Evolutionary conservation across 1,140 invertebrate genomes (phyloP).

Genomic region (Diploscapter pachys): DNA sequence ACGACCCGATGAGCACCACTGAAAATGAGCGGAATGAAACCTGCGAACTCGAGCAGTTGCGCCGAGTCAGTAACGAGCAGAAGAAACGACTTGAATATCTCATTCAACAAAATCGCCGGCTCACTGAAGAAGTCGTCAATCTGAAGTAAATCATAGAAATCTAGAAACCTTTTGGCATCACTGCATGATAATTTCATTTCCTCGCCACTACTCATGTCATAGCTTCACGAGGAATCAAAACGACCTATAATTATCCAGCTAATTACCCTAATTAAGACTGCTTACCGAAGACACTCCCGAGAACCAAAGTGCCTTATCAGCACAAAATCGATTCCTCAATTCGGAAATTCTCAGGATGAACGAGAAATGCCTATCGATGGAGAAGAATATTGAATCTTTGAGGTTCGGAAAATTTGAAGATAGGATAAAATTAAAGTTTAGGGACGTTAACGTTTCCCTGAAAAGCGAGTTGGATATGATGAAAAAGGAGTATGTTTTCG

Average conservation of each 20-base stretch:
- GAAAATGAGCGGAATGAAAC: no score
- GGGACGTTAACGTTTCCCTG: neutral
- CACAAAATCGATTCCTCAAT: constrained; percentile 62
- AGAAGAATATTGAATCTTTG: constrained; percentile 9
- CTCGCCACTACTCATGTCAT: constrained; percentile 7
- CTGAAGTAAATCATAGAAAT: neutral
- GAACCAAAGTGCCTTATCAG: constrained; percentile 17
- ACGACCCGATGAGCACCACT: neutral
- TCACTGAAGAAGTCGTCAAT: neutral
- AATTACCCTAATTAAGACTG: constrained; percentile 2
- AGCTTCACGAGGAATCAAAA: constrained; percentile 12
- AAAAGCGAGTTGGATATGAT: constrained; percentile 24
- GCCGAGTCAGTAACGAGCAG: neutral
- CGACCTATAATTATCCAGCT: constrained; percentile 6
- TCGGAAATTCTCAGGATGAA: constrained; percentile 62
- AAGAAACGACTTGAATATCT: neutral
- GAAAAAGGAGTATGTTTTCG: constrained; percentile 62
- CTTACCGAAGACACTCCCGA: constrained; percentile 6
- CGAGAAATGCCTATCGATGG: constrained; percentile 27
- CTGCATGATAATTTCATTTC: neutral
- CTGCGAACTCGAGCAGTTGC: neutral
- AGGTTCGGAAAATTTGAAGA: neutral
- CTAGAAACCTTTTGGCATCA: no score
- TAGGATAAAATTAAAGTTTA: constrained; percentile 5
- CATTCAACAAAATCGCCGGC: constrained; percentile 3